Conservation (phyloP, 2,888 invertebrate species). For the Phyllotreta cruciferae region DNA sequence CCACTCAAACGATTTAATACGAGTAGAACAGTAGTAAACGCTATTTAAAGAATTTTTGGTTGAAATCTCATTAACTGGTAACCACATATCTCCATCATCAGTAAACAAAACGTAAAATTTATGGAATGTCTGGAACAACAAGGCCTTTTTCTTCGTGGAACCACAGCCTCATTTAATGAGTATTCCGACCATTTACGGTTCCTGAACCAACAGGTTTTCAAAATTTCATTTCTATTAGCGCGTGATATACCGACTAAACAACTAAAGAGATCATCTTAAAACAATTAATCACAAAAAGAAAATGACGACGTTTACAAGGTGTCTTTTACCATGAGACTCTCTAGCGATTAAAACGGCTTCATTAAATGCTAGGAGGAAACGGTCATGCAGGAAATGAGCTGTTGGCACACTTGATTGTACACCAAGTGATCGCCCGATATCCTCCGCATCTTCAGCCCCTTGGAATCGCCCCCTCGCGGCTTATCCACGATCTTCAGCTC, state of each 20-base stretch:
- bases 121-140: conserved; percentile 31
- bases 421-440: conserved; percentile 89
- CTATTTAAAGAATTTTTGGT: background rate
- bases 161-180: conserved; percentile 7
- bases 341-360: conserved; percentile 20
- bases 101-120: conserved; percentile 29
- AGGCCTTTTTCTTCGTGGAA: conserved; percentile 1
- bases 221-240: conserved; percentile 12
- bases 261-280: conserved; percentile 27
- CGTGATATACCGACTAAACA: conserved; percentile 16
- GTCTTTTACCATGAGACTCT: background rate
- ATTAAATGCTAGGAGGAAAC: conserved; percentile 66
- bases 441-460: conserved; percentile 83
- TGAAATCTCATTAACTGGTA: conserved; percentile 38
- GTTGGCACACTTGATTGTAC: conserved; percentile 87
- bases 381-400: conserved; percentile 85
- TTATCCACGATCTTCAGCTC: conserved; percentile 80
- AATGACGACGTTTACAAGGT: background rate
- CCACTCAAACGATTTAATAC: no score
- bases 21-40: no score
- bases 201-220: background rate
- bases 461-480: conserved; percentile 69
- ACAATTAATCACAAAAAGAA: conserved; percentile 24
- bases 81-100: conserved; percentile 31
- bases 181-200: background rate